phyloP scores from a whole-genome alignment of 92 coral and sea anemone genomes.

The Nematostella vectensis region DNA sequence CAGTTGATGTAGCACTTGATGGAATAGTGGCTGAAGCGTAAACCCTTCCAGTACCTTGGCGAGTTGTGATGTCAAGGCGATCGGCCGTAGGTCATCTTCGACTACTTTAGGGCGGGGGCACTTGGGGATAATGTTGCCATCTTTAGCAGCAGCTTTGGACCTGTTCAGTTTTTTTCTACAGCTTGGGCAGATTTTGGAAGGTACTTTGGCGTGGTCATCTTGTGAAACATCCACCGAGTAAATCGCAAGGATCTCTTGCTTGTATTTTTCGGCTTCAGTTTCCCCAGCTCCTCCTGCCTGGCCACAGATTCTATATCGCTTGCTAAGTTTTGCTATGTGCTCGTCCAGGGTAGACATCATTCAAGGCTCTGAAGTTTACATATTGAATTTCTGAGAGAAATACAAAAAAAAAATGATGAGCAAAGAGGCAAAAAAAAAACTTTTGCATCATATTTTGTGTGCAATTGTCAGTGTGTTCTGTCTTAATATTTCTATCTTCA shows the following conservation, averaged over 20 bases:
- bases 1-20: too few relatives aligned
- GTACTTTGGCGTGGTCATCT: background rate
- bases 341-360: too few relatives aligned
- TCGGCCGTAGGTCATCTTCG: too few relatives aligned
- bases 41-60: too few relatives aligned
- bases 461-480: too few relatives aligned
- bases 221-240: background rate
- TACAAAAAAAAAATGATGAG: background rate
- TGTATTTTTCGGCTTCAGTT: background rate
- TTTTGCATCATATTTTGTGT: too few relatives aligned
- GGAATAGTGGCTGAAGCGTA: too few relatives aligned
- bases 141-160: background rate
- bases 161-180: background rate
- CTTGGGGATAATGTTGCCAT: background rate
- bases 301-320: background rate
- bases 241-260: background rate
- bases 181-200: background rate
- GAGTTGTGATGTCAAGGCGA: too few relatives aligned
- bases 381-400: background rate
- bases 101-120: too few relatives aligned
- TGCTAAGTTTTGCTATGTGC: background rate
- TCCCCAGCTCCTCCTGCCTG: background rate
- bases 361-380: too few relatives aligned
- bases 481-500: too few relatives aligned
- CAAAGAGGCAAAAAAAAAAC: too few relatives aligned